Evolutionary conservation across 2,113 vertebrate species (phyloP), one percentile per base, ranked within the genome.

Genomic region (Solea senegalensis): DNA sequence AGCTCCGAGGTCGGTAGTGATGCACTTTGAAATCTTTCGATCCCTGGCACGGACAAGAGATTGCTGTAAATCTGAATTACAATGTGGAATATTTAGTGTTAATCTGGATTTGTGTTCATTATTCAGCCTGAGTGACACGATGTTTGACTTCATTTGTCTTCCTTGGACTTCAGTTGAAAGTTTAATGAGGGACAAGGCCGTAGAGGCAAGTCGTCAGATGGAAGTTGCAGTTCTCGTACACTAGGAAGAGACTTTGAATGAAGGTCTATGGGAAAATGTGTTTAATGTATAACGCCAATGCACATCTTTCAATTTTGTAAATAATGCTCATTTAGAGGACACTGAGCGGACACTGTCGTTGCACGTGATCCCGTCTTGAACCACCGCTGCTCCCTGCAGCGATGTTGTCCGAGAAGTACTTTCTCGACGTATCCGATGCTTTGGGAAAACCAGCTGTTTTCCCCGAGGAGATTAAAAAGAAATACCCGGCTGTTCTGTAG

Each of bases 1-100:
- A 65, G 56, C 56, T 77, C 64, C 57, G 55, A 76, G 78, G 72
- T 78, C 71, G 57, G 43, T 16, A 12, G 21, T 68, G 62, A 73
- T 77, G 46, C 52, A 48, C 56, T 79, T 74, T 78, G 44, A 74
- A 78, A 56, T 41, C 48, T 67, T 46, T 48, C 10, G 45, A 21
- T 27, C 4, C 11, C 9, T 9, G 44, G 44, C 44, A 46, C 44
- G 13, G 44, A 46, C 44, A 3, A 53, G 63, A 7, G 9, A 60
- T 61, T 5, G 0, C 12, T 72, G 73, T 65, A 62, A 49, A 78
- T 73, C 1, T 68, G 40, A 80, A 58, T 57, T 44, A 59, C n/a
- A 80, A 53, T 13, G 56, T 21, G 65, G 12, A 15, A 65, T n/a
- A 48, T 39, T 60, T 2, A 63, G 55, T 65, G 44, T 10, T 41